A percentile compares a stretch with the other conserved stretches of the same genome.
Evolutionary conservation across 2,888 invertebrate species (phyloP).

Genomic region (Sinohyriopsis cumingii): DNA sequence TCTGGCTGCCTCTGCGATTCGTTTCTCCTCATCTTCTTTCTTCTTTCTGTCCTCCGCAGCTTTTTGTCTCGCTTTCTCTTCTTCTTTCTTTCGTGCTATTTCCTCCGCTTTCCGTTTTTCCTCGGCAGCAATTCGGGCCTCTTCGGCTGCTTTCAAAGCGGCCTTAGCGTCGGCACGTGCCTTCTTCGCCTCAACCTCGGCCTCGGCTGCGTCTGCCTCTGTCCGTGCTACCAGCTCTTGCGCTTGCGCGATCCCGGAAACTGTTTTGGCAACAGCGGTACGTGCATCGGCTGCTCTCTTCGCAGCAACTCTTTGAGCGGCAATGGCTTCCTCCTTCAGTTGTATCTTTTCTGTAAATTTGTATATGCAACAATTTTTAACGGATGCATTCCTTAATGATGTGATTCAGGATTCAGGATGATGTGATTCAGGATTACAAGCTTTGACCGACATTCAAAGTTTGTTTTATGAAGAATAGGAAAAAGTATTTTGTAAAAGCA

Average conservation of each 20-base stretch:
- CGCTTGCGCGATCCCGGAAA: conserved; percentile 40
- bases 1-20: conserved; percentile 43
- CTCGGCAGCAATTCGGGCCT: conserved; percentile 45
- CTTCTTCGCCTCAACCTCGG: conserved; percentile 41
- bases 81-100: conserved; percentile 44
- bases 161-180: conserved; percentile 39
- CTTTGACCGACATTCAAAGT: too few species aligned
- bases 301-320: conserved; percentile 41
- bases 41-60: conserved; percentile 49
- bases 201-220: conserved; percentile 43
- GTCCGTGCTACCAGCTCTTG: conserved; percentile 39
- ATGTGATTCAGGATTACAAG: too few species aligned
- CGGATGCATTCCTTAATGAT: too few species aligned
- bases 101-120: conserved; percentile 47
- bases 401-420: too few species aligned
- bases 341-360: conserved; percentile 33
- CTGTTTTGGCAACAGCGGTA: conserved; percentile 42
- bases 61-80: conserved; percentile 44
- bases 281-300: conserved; percentile 50
- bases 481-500: too few species aligned
- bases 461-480: too few species aligned
- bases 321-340: conserved; percentile 39
- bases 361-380: too few species aligned
- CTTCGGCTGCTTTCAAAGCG: conserved; percentile 37
- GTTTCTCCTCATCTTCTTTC: conserved; percentile 46